Evolutionary conservation across 2,797 vertebrate genomes (phyloP), one percentile per base, ranked within the genome.

Genomic region (Myotis planiceps): DNA sequence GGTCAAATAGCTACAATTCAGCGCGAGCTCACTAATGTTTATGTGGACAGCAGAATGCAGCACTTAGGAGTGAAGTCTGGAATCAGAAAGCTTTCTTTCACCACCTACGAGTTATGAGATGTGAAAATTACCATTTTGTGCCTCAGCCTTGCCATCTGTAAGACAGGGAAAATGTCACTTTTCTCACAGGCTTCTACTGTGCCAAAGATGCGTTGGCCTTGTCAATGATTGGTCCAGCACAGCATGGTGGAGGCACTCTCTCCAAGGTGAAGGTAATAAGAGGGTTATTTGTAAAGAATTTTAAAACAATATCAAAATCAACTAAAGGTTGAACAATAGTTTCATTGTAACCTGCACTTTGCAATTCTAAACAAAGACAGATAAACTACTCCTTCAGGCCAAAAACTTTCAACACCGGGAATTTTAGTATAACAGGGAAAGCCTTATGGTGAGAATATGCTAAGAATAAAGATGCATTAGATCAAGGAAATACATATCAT

Each of bases 381-480:
- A 72, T 68, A 76, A 84, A 68, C 78, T 25, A 88, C 5, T 81
- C 6, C 8, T 72, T 63, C 72, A 23, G 29, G 66, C 23, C 19
- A 78, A 49, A 37, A 84, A 78, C 29, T 81, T 21, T n/a, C 5
- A 90, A 58, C 6, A 0, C 16, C 2, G 45, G 10, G 37, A 14
- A 14, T 76, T 16, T 81, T 53, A 75, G 27, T 1, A 47, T 7
- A 60, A 21, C 18, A 58, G 9, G 51, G 9, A 80, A 80, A 65
- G 7, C 3, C 14, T 72, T 47, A 79, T 19, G 29, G 9, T 71
- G 81, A 87, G 42, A 84, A 55, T 72, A 68, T 25, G 15, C 9
- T 63, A 78, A 69, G 19, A 89, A 93, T 69, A 80, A 80, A 71
- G 75, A 90, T 42, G 9, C 2, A 75, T 88, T 60, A 78, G 34